A percentile compares a stretch with the other conserved stretches of the same genome.
Evolutionary conservation across 2,113 vertebrate species (phyloP).

Genomic region (Dolichallabes microphthalmus): DNA sequence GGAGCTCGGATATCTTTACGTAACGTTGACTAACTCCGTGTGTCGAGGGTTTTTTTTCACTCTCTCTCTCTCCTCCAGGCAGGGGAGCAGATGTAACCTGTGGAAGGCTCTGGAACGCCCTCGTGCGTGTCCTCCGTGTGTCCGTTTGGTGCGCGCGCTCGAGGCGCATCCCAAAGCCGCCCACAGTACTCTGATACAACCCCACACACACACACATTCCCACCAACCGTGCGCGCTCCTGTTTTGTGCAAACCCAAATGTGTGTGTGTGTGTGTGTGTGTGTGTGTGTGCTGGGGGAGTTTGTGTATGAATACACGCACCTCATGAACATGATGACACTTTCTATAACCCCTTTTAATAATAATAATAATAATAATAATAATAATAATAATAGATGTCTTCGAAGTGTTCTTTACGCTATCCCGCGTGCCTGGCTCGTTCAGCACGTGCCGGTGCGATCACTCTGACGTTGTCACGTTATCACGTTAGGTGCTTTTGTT

Average conservation of each 20-base stretch:
- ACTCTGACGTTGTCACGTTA: not conserved
- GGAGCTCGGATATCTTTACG: conserved; percentile 30
- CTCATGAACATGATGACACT: not conserved
- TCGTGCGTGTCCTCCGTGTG: conserved; percentile 29
- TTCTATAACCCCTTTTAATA: not conserved
- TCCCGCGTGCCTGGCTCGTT: conserved; percentile 36
- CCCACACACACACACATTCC: not conserved
- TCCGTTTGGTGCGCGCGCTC: conserved; percentile 21
- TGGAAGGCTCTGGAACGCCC: conserved; percentile 6
- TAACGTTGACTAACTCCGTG: conserved; percentile 39
- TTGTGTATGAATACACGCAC: not conserved
- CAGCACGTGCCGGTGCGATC: not conserved
- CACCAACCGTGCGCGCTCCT: conserved; percentile 41
- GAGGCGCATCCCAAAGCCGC: conserved; percentile 19
- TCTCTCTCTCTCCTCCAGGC: not conserved
- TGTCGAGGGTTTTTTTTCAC: conserved; percentile 4
- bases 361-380: conserved; percentile 23
- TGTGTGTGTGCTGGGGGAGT: not conserved
- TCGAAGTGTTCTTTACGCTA: not conserved
- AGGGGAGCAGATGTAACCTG: not conserved
- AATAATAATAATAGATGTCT: not conserved
- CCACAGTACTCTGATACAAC: not conserved
- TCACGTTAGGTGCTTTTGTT: not conserved
- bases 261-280: not conserved
- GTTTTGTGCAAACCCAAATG: not conserved